These are phyloP conservation scores for Notechis scutatus DNA, from an alignment of 2,113 vertebrate genomes.

Conservation along the genomic window DNA sequence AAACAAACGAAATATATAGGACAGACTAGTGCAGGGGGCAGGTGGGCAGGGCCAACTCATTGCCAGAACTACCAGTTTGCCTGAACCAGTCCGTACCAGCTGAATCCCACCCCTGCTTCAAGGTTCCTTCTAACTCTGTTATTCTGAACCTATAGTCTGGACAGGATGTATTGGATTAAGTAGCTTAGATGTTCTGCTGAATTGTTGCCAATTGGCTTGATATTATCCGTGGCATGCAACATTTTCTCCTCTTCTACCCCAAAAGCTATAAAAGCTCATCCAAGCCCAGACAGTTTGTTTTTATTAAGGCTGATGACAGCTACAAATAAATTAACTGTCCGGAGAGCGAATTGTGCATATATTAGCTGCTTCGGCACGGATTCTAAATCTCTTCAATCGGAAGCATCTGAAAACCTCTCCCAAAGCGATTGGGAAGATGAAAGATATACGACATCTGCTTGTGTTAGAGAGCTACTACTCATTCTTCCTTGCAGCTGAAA, in stretches of 20 bases:
- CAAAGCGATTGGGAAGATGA: slow-evolving; percentile 9
- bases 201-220: not conserved
- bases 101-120: not conserved
- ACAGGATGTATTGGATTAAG: not conserved
- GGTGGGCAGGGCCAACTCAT: too few relatives aligned
- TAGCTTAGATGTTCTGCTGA: not conserved
- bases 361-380: slow-evolving; percentile 14
- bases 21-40: too few relatives aligned
- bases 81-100: too few relatives aligned
- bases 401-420: slow-evolving; percentile 6
- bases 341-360: slow-evolving; percentile 13
- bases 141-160: not conserved
- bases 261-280: not conserved
- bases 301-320: slow-evolving; percentile 18
- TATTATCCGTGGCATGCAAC: not conserved
- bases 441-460: slow-evolving; percentile 14
- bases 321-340: slow-evolving; percentile 30
- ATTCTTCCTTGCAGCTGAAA: not conserved
- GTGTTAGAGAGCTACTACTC: not conserved
- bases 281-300: slow-evolving; percentile 13
- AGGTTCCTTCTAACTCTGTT: not conserved
- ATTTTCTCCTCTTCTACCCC: not conserved
- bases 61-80: too few relatives aligned
- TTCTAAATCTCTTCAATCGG: slow-evolving; percentile 22
- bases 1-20: too few relatives aligned